A percentile compares a stretch with the other conserved stretches of the same genome.
Conservation (phyloP, 2,888 invertebrate species). For the Athalia circularis region DNA sequence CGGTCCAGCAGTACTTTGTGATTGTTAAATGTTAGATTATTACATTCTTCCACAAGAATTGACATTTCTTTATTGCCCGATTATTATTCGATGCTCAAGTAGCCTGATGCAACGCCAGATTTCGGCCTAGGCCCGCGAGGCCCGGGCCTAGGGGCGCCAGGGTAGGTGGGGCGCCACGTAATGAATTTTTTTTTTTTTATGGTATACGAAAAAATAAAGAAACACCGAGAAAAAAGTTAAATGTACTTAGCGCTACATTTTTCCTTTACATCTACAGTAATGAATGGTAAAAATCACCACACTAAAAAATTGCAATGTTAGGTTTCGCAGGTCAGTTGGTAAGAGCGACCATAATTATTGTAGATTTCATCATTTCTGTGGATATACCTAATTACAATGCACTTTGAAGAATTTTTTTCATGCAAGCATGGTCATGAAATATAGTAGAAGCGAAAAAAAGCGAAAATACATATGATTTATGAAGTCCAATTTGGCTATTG, state of each 20-base stretch:
- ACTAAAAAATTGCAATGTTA: slow-evolving; percentile 14
- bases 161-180: slow-evolving; percentile 20
- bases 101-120: slow-evolving; percentile 26
- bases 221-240: neutral
- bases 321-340: slow-evolving; percentile 17
- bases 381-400: slow-evolving; percentile 6
- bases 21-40: too few species aligned
- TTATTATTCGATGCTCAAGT: too few species aligned
- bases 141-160: slow-evolving; percentile 29
- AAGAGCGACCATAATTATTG: slow-evolving; percentile 22
- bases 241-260: neutral
- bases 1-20: too few species aligned
- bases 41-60: too few species aligned
- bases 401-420: slow-evolving; percentile 9
- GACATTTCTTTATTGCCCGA: too few species aligned
- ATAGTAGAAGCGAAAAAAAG: slow-evolving; percentile 18
- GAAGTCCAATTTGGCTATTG: slow-evolving; percentile 18
- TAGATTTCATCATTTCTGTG: neutral
- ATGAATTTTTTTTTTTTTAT: slow-evolving; percentile 20
- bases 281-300: slow-evolving; percentile 14
- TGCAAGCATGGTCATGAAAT: slow-evolving; percentile 8
- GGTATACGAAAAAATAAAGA: slow-evolving; percentile 5
- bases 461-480: slow-evolving; percentile 13
- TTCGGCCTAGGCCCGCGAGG: slow-evolving; percentile 27
- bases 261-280: slow-evolving; percentile 14